Base-by-base conservation (phyloP, 2,113 vertebrate genomes). In the Ophthalmolycus amberensis region DNA sequence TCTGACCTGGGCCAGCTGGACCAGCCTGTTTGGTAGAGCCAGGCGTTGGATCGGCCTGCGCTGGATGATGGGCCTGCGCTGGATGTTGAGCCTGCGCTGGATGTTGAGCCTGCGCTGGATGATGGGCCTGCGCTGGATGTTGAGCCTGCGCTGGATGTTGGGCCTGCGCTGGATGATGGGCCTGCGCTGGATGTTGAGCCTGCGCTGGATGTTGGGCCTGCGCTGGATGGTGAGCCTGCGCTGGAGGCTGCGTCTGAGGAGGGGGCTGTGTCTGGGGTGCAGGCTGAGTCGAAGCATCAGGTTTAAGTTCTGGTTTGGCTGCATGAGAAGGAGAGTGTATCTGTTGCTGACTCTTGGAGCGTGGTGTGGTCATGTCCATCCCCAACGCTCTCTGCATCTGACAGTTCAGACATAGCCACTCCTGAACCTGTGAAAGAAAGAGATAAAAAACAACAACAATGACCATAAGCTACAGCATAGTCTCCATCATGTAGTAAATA, bases 351-450 rank as follows among this genome's bases (percentile, higher is more conserved):
- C 98, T 99, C 91, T 98, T 99, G 92, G 97, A 98, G 77, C 97
- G 96, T 56, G 98, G 97, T n/a, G 98, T 99, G 77, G 96, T 98
- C 98, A 99, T 99, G 93, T 99, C 97, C 97, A 99, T 99, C 71
- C 98, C 98, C 91, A 99, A 87, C 0, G 98, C 98, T 90, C 98
- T 96, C 95, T 99, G 98, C 98, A 99, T 99, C 96, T 99, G 98
- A 95, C 98, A 99, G 94, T 99, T 99, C 89, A 99, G 94, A 93
- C 98, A 99, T 66, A 99, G 94, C 98, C 98, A 99, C 90, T 99
- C 98, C 81, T 99, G 96, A 66, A 99, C 97, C 98, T 99, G 40
- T 6, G 52, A 56, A 37, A 89, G 0, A 46, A 89, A 91, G 91
- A 64, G 90, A 60, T 2, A 25, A 50, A 77, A 64, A 81, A 77